These are phyloP conservation scores for Cabera pusaria DNA, from an alignment of 2,888 invertebrate species.

Conservation along the genomic window DNA sequence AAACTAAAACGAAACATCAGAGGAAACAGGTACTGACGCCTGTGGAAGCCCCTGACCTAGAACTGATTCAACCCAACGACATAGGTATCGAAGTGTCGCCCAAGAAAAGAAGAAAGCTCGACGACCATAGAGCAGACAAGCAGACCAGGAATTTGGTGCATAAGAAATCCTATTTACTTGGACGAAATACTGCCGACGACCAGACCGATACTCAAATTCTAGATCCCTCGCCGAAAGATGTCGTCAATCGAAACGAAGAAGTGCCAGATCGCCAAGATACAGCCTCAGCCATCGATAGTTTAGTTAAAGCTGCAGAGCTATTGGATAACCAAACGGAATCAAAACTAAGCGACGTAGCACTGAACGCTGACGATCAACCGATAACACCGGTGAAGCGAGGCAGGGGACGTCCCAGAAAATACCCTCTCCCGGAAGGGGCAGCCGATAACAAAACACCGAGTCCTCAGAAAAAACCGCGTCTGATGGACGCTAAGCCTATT, in stretches of 20 bases:
- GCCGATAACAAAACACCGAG: conserved; percentile 47
- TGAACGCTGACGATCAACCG: conserved; percentile 41
- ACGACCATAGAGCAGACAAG: conserved; percentile 60
- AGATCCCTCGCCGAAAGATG: conserved; percentile 40
- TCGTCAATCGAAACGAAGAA: conserved; percentile 41
- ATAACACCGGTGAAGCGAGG: conserved; percentile 69
- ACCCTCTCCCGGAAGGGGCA: conserved; percentile 60
- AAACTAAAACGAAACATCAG: conserved; percentile 70
- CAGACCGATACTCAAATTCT: conserved; percentile 37
- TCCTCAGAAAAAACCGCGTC: conserved; percentile 65
- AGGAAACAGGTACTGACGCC: conserved; percentile 78
- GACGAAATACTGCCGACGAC: conserved; percentile 48
- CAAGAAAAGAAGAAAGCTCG: conserved; percentile 66
- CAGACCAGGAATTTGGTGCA: conserved; percentile 56
- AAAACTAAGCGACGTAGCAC: conserved; percentile 26
- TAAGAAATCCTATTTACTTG: conserved; percentile 70
- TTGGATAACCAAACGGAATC: conserved; percentile 68
- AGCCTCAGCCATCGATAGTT: conserved; percentile 70
- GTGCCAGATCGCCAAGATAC: conserved; percentile 47
- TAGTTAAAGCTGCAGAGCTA: conserved; percentile 75
- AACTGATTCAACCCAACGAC: conserved; percentile 70
- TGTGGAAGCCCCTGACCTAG: conserved; percentile 70
- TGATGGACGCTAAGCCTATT: conserved; percentile 52
- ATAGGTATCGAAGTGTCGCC: conserved; percentile 60
- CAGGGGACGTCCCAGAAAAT: conserved; percentile 72